These are phyloP conservation scores for Subacronicta megacephala DNA, from an alignment of 2,888 invertebrate genomes.

Conservation along the genomic window DNA sequence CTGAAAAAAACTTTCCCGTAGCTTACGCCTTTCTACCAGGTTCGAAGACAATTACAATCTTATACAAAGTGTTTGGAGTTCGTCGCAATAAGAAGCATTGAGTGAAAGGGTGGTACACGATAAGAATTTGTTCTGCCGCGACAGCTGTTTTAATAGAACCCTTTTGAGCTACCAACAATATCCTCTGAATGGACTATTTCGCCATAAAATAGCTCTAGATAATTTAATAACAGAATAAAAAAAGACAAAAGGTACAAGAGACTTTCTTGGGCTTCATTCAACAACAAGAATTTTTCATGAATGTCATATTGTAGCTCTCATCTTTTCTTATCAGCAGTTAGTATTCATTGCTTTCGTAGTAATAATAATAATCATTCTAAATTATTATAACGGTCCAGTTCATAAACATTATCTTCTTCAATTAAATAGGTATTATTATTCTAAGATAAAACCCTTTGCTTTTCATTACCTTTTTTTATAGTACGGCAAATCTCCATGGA, in stretches of 20 bases:
- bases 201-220: conserved; percentile 53
- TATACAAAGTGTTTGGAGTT: conserved; percentile 76
- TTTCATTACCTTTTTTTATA: too few species aligned
- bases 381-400: too few species aligned
- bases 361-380: too few species aligned
- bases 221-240: conserved; percentile 45
- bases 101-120: conserved; percentile 75
- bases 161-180: conserved; percentile 43
- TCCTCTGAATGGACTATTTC: conserved; percentile 43
- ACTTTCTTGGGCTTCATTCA: conserved; percentile 31
- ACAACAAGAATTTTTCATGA: conserved; percentile 11
- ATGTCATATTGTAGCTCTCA: conserved; percentile 8
- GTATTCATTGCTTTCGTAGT: too few species aligned
- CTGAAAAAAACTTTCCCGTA: conserved; percentile 40
- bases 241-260: conserved; percentile 46
- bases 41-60: conserved; percentile 73
- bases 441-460: too few species aligned
- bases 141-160: conserved; percentile 59
- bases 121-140: conserved; percentile 70
- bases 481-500: too few species aligned
- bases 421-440: too few species aligned
- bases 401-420: too few species aligned
- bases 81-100: conserved; percentile 76
- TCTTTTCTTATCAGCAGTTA: not conserved
- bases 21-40: conserved; percentile 56